Evolutionary conservation across 2,888 invertebrate species (phyloP).

Genomic region (Lucinisca nassula): DNA sequence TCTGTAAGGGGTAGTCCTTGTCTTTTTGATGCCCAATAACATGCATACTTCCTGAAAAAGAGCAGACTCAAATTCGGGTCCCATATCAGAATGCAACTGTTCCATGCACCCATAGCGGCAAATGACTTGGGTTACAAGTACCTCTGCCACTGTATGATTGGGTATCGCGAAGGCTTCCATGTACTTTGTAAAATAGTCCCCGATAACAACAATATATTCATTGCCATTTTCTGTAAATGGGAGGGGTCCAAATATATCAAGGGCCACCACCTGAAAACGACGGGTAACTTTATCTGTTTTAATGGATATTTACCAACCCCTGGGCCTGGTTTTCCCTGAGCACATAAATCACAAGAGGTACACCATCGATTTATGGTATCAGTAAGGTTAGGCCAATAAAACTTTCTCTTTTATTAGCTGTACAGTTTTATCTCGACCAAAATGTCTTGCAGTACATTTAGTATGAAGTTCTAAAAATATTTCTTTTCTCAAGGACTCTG

Average conservation of each 20-base stretch:
- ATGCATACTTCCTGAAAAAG: conserved; percentile 30
- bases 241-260: not conserved
- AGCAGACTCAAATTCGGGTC: conserved; percentile 23
- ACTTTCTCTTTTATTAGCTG: not conserved
- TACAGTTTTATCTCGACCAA: not conserved
- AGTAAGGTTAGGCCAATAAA: not conserved
- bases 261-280: not conserved
- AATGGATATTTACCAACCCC: not conserved
- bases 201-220: conserved; percentile 44
- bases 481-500: not conserved
- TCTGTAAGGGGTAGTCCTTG: too few relatives aligned
- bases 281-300: not conserved
- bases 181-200: conserved; percentile 54
- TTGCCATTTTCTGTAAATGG: conserved; percentile 22
- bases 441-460: not conserved
- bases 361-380: not conserved
- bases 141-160: conserved; percentile 57
- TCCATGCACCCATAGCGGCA: conserved; percentile 34
- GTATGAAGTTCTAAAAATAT: not conserved
- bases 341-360: not conserved
- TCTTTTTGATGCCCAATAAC: conserved; percentile 25
- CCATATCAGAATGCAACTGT: conserved; percentile 38
- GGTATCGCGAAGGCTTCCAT: conserved; percentile 53
- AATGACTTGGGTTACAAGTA: conserved; percentile 38
- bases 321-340: not conserved